These are phyloP conservation scores for Lutraria rhynchaena DNA, from an alignment of 1,140 invertebrate species.

Conservation along the genomic window DNA sequence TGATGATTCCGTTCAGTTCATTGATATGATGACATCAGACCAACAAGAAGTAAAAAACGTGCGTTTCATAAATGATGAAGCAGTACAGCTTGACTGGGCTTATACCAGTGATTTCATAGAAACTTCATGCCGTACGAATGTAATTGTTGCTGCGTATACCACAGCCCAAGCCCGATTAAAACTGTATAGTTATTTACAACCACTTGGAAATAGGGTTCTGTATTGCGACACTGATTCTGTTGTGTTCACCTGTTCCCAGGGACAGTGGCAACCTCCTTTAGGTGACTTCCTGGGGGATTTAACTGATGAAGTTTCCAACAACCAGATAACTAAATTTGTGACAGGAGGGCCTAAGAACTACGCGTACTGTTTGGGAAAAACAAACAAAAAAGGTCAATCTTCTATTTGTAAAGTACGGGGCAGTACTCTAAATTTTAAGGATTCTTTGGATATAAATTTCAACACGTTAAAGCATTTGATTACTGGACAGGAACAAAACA, in stretches of 20 bases:
- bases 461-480: slow-evolving; percentile 2
- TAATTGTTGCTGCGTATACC: not conserved
- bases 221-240: not conserved
- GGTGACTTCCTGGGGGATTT: slow-evolving; percentile 8
- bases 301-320: not conserved
- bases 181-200: slow-evolving; percentile 18
- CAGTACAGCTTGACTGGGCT: not conserved
- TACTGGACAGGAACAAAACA: slow-evolving; percentile 1
- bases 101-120: slow-evolving; percentile 2
- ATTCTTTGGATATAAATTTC: slow-evolving; percentile 19
- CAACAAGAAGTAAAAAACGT: slow-evolving; percentile 8
- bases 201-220: not conserved
- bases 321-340: not conserved
- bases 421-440: slow-evolving; percentile 10
- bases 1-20: not conserved
- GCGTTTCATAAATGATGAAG: not conserved
- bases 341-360: slow-evolving; percentile 9
- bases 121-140: not conserved
- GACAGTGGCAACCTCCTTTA: not conserved
- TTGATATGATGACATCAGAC: not conserved
- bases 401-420: slow-evolving; percentile 25
- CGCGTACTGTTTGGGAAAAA: not conserved
- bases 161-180: slow-evolving; percentile 9
- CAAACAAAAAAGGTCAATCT: slow-evolving; percentile 1
- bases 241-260: not conserved